Base-by-base conservation (phyloP, 2,113 vertebrate genomes). In the Aphyosemion australe region DNA sequence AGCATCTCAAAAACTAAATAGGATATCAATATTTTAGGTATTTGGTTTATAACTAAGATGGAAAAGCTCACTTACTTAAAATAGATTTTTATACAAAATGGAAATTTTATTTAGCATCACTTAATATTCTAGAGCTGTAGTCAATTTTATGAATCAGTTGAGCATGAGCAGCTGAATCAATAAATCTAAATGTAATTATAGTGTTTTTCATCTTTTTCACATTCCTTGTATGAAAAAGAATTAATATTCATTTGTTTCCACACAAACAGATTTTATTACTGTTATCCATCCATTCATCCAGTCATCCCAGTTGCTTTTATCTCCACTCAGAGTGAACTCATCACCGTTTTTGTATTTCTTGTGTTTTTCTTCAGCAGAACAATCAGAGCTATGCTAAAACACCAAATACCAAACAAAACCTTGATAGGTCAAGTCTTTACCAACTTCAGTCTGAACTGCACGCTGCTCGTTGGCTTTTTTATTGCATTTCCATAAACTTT, bases 121-220 rank as follows among this genome's bases (percentile, higher is more conserved):
- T 63, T 61, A 69, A 62, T 13, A 70, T 77, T 57, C 55, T 39
- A 51, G 21, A 69, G 42, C 57, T 46, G 52, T 56, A 48, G 42
- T 61, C 60, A 76, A 41, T 85, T 75, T 50, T 61, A 67, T 79
- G 65, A 74, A 56, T 67, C 77, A 76, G 32, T 74, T 73, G 55
- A 82, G 75, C 75, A 72, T 71, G 64, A 76, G 53, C 41, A 31
- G 26, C 57, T 74, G 19, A 79, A 79, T 77, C 77, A 56, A 64
- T 80, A 60, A 14, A 56, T 75, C 41, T 60, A 68, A 71, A 65
- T 74, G 31, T 52, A 32, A 61, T 72, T 66, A 21, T 39, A 14
- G 6, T 75, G 63, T 72, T 64, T n/a, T 43, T 67, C 5, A 4
- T 2, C 3, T 46, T 16, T 59, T 39, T 45, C 41, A 8, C 56